Evolutionary conservation across 1,140 invertebrate genomes (phyloP).

Genomic region (Lepidurus apus): DNA sequence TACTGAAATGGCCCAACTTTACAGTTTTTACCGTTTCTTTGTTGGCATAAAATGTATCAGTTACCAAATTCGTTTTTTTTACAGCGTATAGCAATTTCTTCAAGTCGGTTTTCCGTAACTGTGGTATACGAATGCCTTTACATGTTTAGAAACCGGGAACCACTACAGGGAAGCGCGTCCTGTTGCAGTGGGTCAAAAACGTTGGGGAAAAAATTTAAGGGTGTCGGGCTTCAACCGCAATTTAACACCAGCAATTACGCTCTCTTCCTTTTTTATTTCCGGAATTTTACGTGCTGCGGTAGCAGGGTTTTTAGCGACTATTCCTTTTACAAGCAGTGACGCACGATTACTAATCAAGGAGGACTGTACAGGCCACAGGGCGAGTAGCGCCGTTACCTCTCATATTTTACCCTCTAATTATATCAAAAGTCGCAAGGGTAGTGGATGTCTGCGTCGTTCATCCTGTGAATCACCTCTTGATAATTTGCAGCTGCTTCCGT

Average conservation of each 20-base stretch:
- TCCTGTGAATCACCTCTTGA: conserved; percentile 4
- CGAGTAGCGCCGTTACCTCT: background rate
- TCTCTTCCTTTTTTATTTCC: background rate
- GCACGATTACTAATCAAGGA: background rate
- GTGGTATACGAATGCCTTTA: no score
- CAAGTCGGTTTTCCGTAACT: no score
- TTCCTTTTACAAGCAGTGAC: background rate
- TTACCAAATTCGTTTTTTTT: no score
- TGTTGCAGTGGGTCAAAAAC: no score
- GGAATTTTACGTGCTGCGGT: background rate
- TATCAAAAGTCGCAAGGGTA: background rate
- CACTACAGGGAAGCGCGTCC: no score
- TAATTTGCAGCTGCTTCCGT: conserved; percentile 4
- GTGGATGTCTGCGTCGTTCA: background rate
- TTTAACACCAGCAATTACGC: background rate
- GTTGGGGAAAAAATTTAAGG: no score
- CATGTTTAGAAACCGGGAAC: no score
- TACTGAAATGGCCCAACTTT: no score
- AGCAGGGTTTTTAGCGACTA: background rate
- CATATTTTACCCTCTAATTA: conserved; percentile 7
- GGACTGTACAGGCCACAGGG: background rate
- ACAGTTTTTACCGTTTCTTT: no score
- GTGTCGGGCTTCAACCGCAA: no score
- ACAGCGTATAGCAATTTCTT: no score
- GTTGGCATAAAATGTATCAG: no score